Evolutionary conservation across 1,140 invertebrate species (phyloP), one percentile per base, ranked within the genome.

Genomic region (Bombus terrestris): DNA sequence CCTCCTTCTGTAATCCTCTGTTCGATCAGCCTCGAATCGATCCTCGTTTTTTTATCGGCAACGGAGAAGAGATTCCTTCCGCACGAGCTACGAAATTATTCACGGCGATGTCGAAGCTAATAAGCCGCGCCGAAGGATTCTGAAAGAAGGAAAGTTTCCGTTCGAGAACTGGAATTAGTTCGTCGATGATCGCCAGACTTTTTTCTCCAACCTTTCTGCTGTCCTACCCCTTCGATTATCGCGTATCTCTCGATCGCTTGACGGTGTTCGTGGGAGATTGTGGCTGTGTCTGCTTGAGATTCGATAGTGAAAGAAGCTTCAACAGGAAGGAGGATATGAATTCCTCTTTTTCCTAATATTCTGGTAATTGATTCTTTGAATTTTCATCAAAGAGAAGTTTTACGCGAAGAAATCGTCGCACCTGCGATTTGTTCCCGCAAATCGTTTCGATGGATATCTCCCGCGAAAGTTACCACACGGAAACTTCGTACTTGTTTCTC

Each of bases 1-100:
- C 1, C 13, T 10, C 1, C 2, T 8, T 15, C 35, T 1, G 2
- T 22, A 18, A 18, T 22, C 28, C 1, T 35, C n/a, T 39, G n/a
- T 69, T 53, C 72, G 81, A 82, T 41, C 47, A 25, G 68, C 9
- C 5, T 41, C 69, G 13, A 5, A 18, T 18, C 10, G 13, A 53
- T n/a, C 64, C 1, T 69, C 78, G 43, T 47, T 62, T 25, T 43
- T 39, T 18, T 15, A 41, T 15, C 64, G 13, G 15, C 25, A 22
- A 12, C 13, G 32, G 32, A 9, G 32, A 68, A 62, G n/a, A 39
- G 47, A 41, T 82, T 74, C 43, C 13, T 73, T 59, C 53, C 47
- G 39, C 39, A 57, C 69, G 80, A 28, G 53, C n/a, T 59, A 37
- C 80, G 53, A 74, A 82, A 82, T 82, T 74, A 82, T 82, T 82